These are phyloP conservation scores for Phacellophora camtschatica DNA, from an alignment of 30 jellyfish, hydroid and myxozoan genomes.

Conservation along the genomic window DNA sequence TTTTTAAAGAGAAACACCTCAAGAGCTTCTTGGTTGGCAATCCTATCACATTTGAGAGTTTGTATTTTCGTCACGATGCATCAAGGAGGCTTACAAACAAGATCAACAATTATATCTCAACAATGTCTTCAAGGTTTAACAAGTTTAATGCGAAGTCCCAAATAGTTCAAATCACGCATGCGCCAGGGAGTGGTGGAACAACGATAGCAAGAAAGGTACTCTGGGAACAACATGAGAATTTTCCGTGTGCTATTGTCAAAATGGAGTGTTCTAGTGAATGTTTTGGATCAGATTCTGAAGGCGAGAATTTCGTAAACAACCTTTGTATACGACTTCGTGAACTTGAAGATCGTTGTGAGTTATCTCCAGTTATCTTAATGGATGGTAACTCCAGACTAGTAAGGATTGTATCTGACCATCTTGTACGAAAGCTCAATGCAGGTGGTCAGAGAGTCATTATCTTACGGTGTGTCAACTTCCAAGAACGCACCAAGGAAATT, in stretches of 20 bases:
- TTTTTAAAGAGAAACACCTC: conserved; percentile 18
- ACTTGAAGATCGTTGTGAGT: conserved; percentile 6
- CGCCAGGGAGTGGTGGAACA: conserved; percentile 57
- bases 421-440: conserved; percentile 31
- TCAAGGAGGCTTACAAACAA: conserved; percentile 15
- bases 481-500: not conserved
- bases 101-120: not conserved
- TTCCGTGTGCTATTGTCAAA: conserved; percentile 39
- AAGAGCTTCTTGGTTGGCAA: conserved; percentile 30
- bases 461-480: conserved; percentile 15
- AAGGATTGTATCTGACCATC: conserved; percentile 29
- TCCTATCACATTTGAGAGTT: conserved; percentile 38
- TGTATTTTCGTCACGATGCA: conserved; percentile 28
- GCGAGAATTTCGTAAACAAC: not conserved
- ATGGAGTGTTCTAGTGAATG: not conserved
- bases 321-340: conserved; percentile 25
- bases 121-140: not conserved
- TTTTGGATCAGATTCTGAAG: conserved; percentile 3
- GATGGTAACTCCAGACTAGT: conserved; percentile 38
- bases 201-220: conserved; percentile 33
- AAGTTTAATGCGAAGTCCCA: conserved; percentile 4
- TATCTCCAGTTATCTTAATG: conserved; percentile 11
- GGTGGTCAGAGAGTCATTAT: conserved; percentile 18
- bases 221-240: conserved; percentile 5
- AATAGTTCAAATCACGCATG: conserved; percentile 37